Evolutionary conservation across 2,113 vertebrate genomes (phyloP).

Genomic region (Megatriorchis doriae): DNA sequence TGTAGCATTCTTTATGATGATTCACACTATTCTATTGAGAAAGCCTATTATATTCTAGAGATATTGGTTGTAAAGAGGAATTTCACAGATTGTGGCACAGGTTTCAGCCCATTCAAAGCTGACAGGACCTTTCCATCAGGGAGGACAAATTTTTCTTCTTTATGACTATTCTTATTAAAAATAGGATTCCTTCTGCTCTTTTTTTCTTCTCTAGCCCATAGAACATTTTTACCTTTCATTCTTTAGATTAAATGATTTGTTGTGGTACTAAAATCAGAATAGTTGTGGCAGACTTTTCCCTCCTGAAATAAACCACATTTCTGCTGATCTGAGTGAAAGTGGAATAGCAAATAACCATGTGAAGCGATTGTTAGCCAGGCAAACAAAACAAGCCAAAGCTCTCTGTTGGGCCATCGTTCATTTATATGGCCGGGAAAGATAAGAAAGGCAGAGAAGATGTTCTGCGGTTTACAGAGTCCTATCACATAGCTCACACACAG

Average conservation of each 20-base stretch:
- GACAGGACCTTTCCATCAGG: constrained; percentile 40
- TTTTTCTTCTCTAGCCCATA: background rate
- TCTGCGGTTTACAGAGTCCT: background rate
- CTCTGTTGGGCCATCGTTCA: background rate
- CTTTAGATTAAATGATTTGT: background rate
- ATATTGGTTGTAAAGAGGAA: constrained; percentile 22
- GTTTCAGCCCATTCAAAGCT: constrained; percentile 13
- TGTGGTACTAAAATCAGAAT: background rate
- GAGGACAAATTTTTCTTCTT: constrained; percentile 10
- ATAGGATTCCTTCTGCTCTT: background rate
- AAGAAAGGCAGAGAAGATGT: background rate
- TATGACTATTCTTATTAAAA: constrained; percentile 25
- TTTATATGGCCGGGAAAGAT: background rate
- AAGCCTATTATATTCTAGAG: background rate
- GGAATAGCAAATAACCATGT: background rate
- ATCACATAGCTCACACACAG: background rate
- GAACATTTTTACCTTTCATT: background rate
- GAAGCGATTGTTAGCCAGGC: background rate
- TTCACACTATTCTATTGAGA: background rate
- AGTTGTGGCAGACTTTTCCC: background rate
- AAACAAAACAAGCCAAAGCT: background rate
- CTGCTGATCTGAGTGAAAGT: constrained; percentile 39
- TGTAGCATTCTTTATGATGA: background rate
- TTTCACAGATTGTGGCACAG: constrained; percentile 3
- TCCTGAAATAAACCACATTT: constrained; percentile 4